These are phyloP conservation scores for Branchipolynoe longqiensis DNA, from an alignment of 2,888 invertebrate genomes.

Conservation along the genomic window DNA sequence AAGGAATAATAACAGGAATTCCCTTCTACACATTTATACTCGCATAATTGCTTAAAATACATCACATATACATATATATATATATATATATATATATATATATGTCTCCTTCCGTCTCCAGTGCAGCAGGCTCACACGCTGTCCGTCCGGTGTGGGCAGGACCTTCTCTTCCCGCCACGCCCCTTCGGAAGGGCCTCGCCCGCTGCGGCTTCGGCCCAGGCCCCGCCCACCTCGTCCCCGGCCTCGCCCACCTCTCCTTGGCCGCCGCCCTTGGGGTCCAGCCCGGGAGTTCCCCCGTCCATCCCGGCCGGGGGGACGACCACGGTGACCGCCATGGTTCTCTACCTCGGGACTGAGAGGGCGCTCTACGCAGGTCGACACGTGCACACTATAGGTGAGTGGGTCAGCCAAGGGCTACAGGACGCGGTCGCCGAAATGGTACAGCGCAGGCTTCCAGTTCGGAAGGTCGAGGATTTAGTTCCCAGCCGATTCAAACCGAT, in stretches of 20 bases:
- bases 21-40: too few species aligned
- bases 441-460: too few species aligned
- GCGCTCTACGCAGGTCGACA: background rate
- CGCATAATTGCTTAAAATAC: too few species aligned
- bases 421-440: too few species aligned
- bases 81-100: background rate
- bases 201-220: background rate
- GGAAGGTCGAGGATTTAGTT: too few species aligned
- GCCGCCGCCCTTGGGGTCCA: conserved; percentile 4
- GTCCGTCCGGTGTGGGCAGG: conserved; percentile 6
- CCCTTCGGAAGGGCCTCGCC: background rate
- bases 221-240: background rate
- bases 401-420: too few species aligned
- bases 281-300: background rate
- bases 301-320: too few species aligned
- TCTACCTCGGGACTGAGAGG: background rate
- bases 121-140: background rate
- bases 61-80: too few species aligned
- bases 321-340: too few species aligned
- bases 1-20: too few species aligned
- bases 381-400: conserved; percentile 14
- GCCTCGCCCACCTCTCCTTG: background rate
- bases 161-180: conserved; percentile 32
- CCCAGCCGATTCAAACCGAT: too few species aligned
- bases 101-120: background rate